A percentile compares a stretch with the other conserved stretches of the same genome.
Conservation (phyloP, 2,888 invertebrate genomes). For the Ametastegia equiseti region DNA sequence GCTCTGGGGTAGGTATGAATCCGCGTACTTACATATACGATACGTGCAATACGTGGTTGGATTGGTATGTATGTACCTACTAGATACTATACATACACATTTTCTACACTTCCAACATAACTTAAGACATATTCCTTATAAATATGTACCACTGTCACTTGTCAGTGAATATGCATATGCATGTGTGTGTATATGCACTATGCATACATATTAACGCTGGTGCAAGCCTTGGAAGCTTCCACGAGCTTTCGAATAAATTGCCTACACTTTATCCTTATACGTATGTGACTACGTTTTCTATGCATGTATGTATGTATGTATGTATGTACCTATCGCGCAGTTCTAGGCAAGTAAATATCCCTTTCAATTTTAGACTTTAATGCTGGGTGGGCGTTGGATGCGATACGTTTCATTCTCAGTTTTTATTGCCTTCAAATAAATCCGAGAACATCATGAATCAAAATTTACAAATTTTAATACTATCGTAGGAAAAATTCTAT, state of each 20-base stretch:
- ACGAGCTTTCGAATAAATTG: slow-evolving; percentile 26
- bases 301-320: background rate
- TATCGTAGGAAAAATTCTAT: background rate
- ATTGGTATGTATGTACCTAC: background rate
- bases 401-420: background rate
- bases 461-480: too few relatives aligned
- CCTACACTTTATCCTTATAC: slow-evolving; percentile 41
- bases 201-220: background rate
- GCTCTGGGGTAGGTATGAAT: background rate
- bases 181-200: background rate
- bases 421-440: background rate
- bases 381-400: background rate
- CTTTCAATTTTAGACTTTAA: slow-evolving; percentile 33
- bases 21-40: too few relatives aligned
- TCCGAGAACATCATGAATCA: background rate
- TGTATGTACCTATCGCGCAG: background rate
- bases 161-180: slow-evolving; percentile 8
- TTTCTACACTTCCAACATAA: background rate
- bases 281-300: too few relatives aligned
- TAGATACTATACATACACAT: background rate
- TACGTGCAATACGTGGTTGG: too few relatives aligned
- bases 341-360: slow-evolving; percentile 23
- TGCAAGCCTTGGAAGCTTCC: background rate
- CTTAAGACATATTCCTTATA: slow-evolving; percentile 26
- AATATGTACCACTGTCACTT: slow-evolving; percentile 34